Evolutionary conservation across 2,797 vertebrate species (phyloP).

Genomic region (Heteromormyrus szaboi): DNA sequence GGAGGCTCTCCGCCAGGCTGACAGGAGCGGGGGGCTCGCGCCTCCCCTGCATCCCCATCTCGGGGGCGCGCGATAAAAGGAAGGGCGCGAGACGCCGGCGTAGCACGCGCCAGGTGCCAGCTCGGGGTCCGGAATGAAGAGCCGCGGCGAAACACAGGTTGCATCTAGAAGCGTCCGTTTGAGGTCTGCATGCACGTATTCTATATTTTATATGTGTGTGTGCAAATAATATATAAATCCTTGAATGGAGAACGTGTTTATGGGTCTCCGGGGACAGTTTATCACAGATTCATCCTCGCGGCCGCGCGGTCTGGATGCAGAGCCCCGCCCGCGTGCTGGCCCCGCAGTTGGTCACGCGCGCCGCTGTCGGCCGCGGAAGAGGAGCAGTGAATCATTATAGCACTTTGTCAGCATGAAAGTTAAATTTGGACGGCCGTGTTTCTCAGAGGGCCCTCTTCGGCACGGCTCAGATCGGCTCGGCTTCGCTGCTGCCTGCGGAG

Average conservation of each 20-base stretch:
- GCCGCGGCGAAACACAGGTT: neutral
- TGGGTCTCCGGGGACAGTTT: conserved; percentile 72
- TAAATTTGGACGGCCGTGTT: conserved; percentile 40
- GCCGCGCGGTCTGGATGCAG: conserved; percentile 57
- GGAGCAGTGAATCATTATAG: conserved; percentile 44
- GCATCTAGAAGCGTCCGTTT: neutral
- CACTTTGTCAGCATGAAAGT: conserved; percentile 45
- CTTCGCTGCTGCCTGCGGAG: conserved; percentile 41
- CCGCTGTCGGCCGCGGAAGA: conserved; percentile 26
- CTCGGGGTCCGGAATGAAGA: neutral
- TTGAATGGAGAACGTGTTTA: conserved; percentile 62
- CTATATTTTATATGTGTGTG: neutral
- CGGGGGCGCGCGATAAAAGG: neutral
- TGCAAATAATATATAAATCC: neutral
- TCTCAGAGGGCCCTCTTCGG: conserved; percentile 41
- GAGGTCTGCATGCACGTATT: neutral
- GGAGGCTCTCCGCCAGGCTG: neutral
- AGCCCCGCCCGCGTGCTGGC: conserved; percentile 56
- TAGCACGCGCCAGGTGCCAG: neutral
- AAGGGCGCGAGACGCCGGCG: neutral
- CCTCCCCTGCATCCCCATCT: neutral
- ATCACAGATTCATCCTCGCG: conserved; percentile 73
- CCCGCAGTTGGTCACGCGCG: conserved; percentile 42
- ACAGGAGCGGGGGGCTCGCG: neutral
- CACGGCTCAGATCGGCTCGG: conserved; percentile 22